Conservation (phyloP, 1,140 invertebrate species). For the Drosophila busckii region DNA sequence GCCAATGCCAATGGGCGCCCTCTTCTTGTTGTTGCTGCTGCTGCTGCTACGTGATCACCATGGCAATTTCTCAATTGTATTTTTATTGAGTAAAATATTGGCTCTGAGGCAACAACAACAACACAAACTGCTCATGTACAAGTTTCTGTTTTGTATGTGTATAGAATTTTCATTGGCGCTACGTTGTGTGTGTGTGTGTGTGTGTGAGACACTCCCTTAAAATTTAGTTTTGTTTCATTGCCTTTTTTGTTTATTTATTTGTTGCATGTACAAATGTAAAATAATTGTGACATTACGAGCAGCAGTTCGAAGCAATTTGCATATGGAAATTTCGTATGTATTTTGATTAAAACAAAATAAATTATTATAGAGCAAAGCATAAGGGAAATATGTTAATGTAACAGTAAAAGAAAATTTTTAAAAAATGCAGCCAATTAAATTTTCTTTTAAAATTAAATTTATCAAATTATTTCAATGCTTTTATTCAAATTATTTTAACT, state of each 20-base stretch:
- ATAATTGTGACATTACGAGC: slow-evolving; percentile 50
- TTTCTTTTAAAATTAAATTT: too few species aligned
- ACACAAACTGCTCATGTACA: slow-evolving; percentile 12
- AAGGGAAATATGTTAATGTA: too few species aligned
- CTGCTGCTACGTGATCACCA: slow-evolving; percentile 60
- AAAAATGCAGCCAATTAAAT: too few species aligned
- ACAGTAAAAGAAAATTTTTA: too few species aligned
- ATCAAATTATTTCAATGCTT: too few species aligned
- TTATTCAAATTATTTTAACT: too few species aligned
- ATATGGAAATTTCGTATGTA: slow-evolving; percentile 9
- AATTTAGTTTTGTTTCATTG: slow-evolving; percentile 28
- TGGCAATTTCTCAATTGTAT: slow-evolving; percentile 66
- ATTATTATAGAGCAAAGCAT: too few species aligned
- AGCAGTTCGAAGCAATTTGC: slow-evolving; percentile 24
- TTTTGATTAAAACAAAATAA: too few species aligned
- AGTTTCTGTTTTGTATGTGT: slow-evolving; percentile 18
- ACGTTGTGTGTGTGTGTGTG: slow-evolving; percentile 30
- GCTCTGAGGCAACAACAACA: slow-evolving; percentile 25
- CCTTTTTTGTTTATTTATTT: slow-evolving; percentile 41
- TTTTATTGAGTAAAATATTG: slow-evolving; percentile 70
- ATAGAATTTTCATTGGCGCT: slow-evolving; percentile 57
- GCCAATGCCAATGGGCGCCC: slow-evolving; percentile 40
- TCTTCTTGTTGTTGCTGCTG: slow-evolving; percentile 31
- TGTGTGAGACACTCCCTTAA: slow-evolving; percentile 51
- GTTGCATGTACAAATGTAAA: slow-evolving; percentile 53